A percentile compares a stretch with the other conserved stretches of the same genome.
Conservation (phyloP, 2,113 vertebrate genomes). For the Sorex fumeus region DNA sequence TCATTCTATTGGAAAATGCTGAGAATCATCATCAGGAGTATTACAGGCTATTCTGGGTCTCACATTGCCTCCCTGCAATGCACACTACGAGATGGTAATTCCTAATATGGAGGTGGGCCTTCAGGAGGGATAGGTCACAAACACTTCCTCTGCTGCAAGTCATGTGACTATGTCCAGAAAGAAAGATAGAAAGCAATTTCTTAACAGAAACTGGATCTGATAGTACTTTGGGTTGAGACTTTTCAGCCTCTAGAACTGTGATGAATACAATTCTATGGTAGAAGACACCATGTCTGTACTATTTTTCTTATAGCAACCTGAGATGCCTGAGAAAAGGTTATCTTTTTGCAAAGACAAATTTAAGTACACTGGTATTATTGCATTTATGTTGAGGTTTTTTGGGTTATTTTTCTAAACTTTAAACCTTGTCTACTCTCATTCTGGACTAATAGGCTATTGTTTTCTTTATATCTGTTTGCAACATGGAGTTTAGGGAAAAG, state of each 20-base stretch:
- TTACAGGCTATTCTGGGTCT: neutral
- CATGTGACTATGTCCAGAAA: neutral
- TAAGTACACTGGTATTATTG: neutral
- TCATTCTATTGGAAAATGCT: neutral
- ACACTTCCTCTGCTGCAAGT: neutral
- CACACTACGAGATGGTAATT: neutral
- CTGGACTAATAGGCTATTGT: neutral
- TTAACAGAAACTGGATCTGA: neutral
- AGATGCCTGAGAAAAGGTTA: neutral
- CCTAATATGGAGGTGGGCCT: neutral
- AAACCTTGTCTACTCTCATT: neutral
- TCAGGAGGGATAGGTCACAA: neutral
- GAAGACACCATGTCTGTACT: neutral
- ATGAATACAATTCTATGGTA: neutral
- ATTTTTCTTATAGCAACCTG: neutral
- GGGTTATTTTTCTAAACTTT: neutral
- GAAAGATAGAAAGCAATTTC: neutral
- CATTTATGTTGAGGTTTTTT: neutral
- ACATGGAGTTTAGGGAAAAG: neutral
- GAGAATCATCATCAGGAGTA: neutral
- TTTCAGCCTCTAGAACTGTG: neutral
- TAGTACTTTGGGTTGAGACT: neutral
- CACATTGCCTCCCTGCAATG: neutral
- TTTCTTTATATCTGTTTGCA: neutral
- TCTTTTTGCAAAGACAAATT: slow-evolving; percentile 25